Base-by-base conservation (phyloP, 2,113 vertebrate genomes). In the Cacatua alba region DNA sequence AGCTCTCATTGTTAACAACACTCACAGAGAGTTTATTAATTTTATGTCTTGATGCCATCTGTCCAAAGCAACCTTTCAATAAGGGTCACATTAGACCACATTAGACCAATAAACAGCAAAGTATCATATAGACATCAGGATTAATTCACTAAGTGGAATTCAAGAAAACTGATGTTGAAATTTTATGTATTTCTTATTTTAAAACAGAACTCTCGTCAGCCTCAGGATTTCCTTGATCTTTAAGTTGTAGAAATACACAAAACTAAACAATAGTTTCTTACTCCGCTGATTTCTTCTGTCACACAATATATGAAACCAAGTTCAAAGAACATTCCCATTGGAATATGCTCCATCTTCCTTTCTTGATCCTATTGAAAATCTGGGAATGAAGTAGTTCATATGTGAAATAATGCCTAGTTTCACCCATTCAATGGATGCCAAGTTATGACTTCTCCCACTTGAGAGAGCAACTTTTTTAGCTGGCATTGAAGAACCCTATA, bases 1-100 rank as follows among this genome's bases (percentile, higher is more conserved):
- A 86, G 77, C 67, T 80, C 37, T 89, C 74, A 80, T 84, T 87
- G 55, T 79, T 96, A 91, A 83, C 92, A 94, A 70, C 82, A 82
- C 75, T 92, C 88, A 82, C 0, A 28, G 23, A 52, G 64, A 80
- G 88, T 92, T 94, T 97, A 90, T 95, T 92, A 44, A 71, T 63
- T 86, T 74, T 86, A 41, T 29, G 41, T 37, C 75, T 85, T 74
- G 18, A 46, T 88, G 43, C 65, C 70, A 51, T 83, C 94, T 76
- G 17, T 72, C 79, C 43, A 88, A 81, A 90, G 17, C 18, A 86
- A 69, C 29, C n/a, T 41, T 91, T 63, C 71, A 77, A 6, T 44
- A 37, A 65, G 28, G 64, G 76, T 70, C 76, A 69, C 15, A 48
- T 57, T 57, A 43, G 59, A 83, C 63, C 76, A 69, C 15, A 48